Percentiles rank a stretch among this genome's conserved stretches.
Conservation (phyloP, 2,888 invertebrate species). For the Leucania comma region DNA sequence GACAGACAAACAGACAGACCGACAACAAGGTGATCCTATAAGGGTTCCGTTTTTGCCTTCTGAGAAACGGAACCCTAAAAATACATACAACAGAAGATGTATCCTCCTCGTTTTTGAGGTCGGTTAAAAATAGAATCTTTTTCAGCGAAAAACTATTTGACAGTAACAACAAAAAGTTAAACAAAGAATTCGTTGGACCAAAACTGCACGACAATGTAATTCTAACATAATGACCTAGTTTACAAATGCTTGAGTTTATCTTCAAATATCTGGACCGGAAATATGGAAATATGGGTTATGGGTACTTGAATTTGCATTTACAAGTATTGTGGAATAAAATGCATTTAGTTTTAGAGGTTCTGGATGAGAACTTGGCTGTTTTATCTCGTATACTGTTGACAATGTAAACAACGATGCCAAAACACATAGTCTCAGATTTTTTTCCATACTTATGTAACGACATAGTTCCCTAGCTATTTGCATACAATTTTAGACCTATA, state of each 20-base stretch:
- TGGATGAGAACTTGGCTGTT: neutral
- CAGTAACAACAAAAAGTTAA: constrained; percentile 14
- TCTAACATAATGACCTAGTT: constrained; percentile 30
- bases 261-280: constrained; percentile 41
- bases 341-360: constrained; percentile 19
- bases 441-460: neutral
- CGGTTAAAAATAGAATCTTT: no score
- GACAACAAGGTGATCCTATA: no score
- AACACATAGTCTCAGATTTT: neutral
- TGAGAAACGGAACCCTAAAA: no score
- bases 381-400: no score
- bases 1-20: no score
- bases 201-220: constrained; percentile 33
- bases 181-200: neutral
- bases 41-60: no score
- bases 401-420: neutral
- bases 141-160: constrained; percentile 8
- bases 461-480: no score
- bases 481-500: no score
- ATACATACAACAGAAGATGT: no score
- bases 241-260: constrained; percentile 43
- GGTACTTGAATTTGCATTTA: constrained; percentile 16
- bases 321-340: constrained; percentile 16
- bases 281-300: constrained; percentile 44
- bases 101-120: no score